phyloP scores from a whole-genome alignment of 2,113 vertebrate species.

The Carassius auratus region DNA sequence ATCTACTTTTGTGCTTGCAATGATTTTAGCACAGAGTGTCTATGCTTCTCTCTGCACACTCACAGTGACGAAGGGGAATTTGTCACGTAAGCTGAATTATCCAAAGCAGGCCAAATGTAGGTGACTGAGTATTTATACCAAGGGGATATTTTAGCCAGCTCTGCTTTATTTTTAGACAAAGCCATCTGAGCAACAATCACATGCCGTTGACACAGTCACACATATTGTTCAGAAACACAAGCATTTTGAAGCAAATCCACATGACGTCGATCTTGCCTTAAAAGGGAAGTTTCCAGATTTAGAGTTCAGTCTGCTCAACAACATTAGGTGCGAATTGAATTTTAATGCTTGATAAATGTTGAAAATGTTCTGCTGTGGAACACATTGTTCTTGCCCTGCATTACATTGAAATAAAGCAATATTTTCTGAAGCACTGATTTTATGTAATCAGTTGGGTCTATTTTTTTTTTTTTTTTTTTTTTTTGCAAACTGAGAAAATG shows the following conservation, averaged over 20 bases:
- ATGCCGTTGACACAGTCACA: constrained; percentile 18
- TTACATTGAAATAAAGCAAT: neutral
- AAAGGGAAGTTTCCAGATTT: constrained; percentile 22
- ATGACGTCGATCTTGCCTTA: constrained; percentile 22
- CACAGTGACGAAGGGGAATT: constrained; percentile 37
- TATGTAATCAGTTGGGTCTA: neutral
- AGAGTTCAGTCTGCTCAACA: constrained; percentile 24
- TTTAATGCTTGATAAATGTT: neutral
- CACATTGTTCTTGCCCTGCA: neutral
- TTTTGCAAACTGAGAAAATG: neutral
- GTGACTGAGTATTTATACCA: constrained; percentile 29
- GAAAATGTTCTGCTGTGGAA: neutral
- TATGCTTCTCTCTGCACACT: neutral
- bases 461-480: no score
- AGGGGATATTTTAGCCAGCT: constrained; percentile 36
- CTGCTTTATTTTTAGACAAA: constrained; percentile 41
- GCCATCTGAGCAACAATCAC: constrained; percentile 32
- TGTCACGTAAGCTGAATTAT: constrained; percentile 42
- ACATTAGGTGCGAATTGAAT: neutral
- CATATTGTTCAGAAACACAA: constrained; percentile 21
- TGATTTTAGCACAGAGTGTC: constrained; percentile 8
- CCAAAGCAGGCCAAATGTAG: constrained; percentile 28
- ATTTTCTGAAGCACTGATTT: neutral
- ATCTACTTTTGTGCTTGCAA: neutral
- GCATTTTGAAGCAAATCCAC: neutral